Base-by-base conservation (phyloP, 2,888 invertebrate genomes). In the Ennomos quercinarius region DNA sequence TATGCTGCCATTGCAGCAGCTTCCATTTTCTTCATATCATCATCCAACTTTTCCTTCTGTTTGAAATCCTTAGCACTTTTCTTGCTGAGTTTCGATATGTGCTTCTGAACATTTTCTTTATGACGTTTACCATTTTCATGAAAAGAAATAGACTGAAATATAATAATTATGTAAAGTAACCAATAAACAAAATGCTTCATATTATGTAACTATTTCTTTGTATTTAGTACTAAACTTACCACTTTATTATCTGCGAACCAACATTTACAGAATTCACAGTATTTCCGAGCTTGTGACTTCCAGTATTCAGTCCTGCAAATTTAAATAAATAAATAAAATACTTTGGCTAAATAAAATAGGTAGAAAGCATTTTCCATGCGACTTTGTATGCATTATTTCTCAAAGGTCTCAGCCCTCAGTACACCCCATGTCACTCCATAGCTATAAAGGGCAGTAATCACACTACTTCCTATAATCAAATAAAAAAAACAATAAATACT, bases 191-290 rank as follows among this genome's bases (percentile, higher is more conserved):
- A 8, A 9, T 41, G 12, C 11, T 12, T 12, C 4, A 9, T 41
- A 8, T 40, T 4, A 27, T 27, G 27, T 5, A 27, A 27, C 17
- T 17, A 17, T 27, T 41, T 37, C 10, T 40, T 10, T 12, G 17
- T 11, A 46, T 12, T 39, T 2, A 51, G 27, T 39, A 17, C 6
- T 57, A 37, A 60, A 91, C 94, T 94, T 90, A 96, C 96, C 53
- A 98, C 97, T 94, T 98, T 98, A 83, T 99, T 99, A 86, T 99
- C 99, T 54, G 98, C 97, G 75, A 98, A 97, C 99, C 99, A 99
- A 82, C 99, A 99, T 88, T 99, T 99, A 91, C 99, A 99, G 87
- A 98, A 98, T 72, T 99, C 98, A 82, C 99, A 99, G 86, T 96
- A 99, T 86, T 99, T 99, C 64, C 97, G 95, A 0, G 97, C 97